These are phyloP conservation scores for Cydia strobilella DNA, from an alignment of 1,140 invertebrate species.

Conservation along the genomic window DNA sequence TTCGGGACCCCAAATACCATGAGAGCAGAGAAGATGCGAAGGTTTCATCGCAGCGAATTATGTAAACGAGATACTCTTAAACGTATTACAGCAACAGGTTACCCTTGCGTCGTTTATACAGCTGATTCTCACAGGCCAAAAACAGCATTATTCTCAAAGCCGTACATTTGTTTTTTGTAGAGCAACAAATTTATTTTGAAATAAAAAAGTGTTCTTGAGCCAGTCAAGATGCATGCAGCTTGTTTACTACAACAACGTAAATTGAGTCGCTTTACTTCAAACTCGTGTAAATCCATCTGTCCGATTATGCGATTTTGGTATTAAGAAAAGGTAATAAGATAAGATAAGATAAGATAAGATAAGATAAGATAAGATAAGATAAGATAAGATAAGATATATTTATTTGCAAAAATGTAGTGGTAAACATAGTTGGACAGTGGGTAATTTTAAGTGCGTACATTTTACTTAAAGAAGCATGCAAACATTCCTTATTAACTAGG, in stretches of 20 bases:
- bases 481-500: no score
- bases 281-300: no score
- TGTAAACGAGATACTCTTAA: constrained; percentile 26
- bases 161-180: neutral
- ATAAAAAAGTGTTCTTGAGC: neutral
- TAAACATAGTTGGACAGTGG: no score
- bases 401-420: no score
- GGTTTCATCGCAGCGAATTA: constrained; percentile 11
- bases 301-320: no score
- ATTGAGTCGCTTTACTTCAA: no score
- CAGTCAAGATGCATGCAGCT: neutral
- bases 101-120: neutral
- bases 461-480: no score
- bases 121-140: neutral
- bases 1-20: constrained; percentile 10
- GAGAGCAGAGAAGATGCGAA: neutral
- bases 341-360: no score
- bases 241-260: neutral
- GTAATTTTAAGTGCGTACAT: no score
- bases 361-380: no score
- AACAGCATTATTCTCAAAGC: neutral
- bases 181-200: neutral
- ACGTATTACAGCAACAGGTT: constrained; percentile 20
- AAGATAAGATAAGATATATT: no score
- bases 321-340: no score